Conservation (phyloP, 2,797 vertebrate genomes). For the Darevskia nairensis region DNA sequence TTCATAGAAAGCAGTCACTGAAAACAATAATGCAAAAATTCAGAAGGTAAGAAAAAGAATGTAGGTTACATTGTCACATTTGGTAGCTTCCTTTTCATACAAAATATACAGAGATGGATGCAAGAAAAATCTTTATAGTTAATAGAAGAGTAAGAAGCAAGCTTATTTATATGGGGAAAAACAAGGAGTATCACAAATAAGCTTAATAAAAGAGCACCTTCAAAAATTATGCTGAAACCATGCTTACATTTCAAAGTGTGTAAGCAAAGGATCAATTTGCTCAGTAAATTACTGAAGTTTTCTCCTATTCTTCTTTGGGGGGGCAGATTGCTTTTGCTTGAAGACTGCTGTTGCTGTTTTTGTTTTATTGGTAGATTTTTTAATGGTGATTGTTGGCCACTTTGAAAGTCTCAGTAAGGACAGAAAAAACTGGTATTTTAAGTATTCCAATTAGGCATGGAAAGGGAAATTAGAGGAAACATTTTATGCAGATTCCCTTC, state of each 20-base stretch:
- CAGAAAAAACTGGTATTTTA: no score
- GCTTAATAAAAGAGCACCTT: conserved; percentile 50
- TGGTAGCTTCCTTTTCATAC: not conserved
- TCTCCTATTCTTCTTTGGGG: not conserved
- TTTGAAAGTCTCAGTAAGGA: not conserved
- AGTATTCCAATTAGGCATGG: not conserved
- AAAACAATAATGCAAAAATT: conserved; percentile 29
- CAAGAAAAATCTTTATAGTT: conserved; percentile 11
- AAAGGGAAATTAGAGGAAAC: conserved; percentile 27
- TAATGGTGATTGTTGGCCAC: not conserved
- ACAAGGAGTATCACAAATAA: not conserved
- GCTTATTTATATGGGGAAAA: conserved; percentile 18
- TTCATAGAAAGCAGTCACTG: conserved; percentile 7
- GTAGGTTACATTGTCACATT: not conserved
- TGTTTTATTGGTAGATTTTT: not conserved
- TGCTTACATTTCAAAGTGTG: not conserved
- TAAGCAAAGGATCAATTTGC: conserved; percentile 16
- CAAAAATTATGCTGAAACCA: conserved; percentile 49
- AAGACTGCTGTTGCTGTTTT: not conserved
- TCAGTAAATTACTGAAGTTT: no score
- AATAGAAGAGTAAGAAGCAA: conserved; percentile 11
- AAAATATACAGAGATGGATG: not conserved
- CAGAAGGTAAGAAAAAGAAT: conserved; percentile 14
- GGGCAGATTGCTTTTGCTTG: not conserved
- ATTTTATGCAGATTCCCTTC: conserved; percentile 39